Evolutionary conservation across 2,888 invertebrate genomes (phyloP).

Genomic region (Tillus elongatus): DNA sequence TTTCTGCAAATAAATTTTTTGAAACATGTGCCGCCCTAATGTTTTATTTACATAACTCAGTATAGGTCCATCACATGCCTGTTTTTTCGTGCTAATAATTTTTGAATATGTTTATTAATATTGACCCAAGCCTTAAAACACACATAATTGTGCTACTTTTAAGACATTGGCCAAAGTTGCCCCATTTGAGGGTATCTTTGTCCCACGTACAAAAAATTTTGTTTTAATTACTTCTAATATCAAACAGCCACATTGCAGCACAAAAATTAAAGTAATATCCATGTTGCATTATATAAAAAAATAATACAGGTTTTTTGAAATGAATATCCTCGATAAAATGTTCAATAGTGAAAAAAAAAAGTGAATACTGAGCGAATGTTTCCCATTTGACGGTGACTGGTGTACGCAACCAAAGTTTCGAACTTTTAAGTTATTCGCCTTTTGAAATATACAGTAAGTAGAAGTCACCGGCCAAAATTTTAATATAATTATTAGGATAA

Average conservation of each 20-base stretch:
- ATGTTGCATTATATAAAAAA: constrained; percentile 1
- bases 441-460: too few species aligned
- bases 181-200: constrained; percentile 4
- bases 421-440: too few species aligned
- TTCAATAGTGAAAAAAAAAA: constrained; percentile 6
- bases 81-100: neutral
- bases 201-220: constrained; percentile 2
- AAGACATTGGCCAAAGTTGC: neutral
- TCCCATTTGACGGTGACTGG: constrained; percentile 8
- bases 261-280: constrained; percentile 5
- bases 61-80: neutral
- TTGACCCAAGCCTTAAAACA: neutral
- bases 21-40: constrained; percentile 2
- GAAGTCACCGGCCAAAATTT: too few species aligned
- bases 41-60: constrained; percentile 5
- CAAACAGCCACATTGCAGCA: neutral
- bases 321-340: neutral
- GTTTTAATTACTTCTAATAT: neutral
- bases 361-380: constrained; percentile 6
- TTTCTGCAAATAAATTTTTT: constrained; percentile 5
- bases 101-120: constrained; percentile 5
- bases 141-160: too few species aligned
- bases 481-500: too few species aligned
- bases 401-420: too few species aligned
- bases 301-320: constrained; percentile 7